Evolutionary conservation across 2,113 vertebrate species (phyloP), one percentile per base, ranked within the genome.

Genomic region (Melanerpes aurifrons): DNA sequence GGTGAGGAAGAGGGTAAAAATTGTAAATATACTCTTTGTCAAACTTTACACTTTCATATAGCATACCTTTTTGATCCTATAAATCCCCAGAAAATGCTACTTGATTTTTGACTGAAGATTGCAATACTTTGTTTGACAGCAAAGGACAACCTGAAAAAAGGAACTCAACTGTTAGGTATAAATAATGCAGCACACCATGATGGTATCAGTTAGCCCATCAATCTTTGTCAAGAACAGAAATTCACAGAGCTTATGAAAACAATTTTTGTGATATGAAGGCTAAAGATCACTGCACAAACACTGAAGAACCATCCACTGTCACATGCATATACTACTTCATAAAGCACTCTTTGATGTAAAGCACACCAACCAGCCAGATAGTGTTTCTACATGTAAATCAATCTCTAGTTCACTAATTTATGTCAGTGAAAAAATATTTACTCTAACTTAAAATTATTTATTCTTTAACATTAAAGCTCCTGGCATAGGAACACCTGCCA

Each of bases 131-230:
- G 37, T n/a, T 25, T 96, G 94, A 95, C 91, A 94, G 86, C 58
- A 94, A 92, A 97, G 90, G 92, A 95, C 91, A 91, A 82, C 22
- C 45, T 75, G 82, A 79, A 92, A 92, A 82, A 92, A 31, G 61
- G 43, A 92, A 66, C 54, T 63, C 83, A 56, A 2, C 63, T 88
- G 45, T 59, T 43, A 21, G 53, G 14, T 53, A 86, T 97, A 96
- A 97, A 96, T 95, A 97, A 96, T 80, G 56, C 75, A 94, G 56
- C 25, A 50, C 28, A 40, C 77, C 48, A 32, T 32, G 82, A 83
- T 70, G 50, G 26, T 47, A 93, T 61, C 59, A 53, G 54, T 78
- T 28, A 82, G 74, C 20, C n/a, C 70, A 95, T 96, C 92, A 77
- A 70, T 96, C 67, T 56, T 54, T 88, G 93, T 89, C 97, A 95